Evolutionary conservation across 64 coral and sea anemone genomes (phyloP).

Genomic region (Hydrozoanthus tunicans): DNA sequence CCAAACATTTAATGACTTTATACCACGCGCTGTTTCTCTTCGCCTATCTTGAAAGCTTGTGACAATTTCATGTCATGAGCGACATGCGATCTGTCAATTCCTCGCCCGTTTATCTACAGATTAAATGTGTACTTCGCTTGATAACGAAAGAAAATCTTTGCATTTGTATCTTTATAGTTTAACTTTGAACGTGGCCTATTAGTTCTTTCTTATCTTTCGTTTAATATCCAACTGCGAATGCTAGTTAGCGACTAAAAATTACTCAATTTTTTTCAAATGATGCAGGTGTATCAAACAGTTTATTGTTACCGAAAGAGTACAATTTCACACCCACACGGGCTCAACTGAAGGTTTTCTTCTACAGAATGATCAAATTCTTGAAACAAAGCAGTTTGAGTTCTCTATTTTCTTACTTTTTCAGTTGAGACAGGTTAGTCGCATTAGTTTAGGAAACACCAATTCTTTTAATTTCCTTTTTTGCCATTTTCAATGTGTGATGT

Average conservation of each 20-base stretch:
- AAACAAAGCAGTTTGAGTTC: slow-evolving; percentile 6
- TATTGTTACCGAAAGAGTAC: not conserved
- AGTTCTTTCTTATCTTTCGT: slow-evolving; percentile 75
- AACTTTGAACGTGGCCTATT: slow-evolving; percentile 83
- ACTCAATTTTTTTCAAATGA: slow-evolving; percentile 49
- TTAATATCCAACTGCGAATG: slow-evolving; percentile 71
- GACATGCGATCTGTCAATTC: slow-evolving; percentile 37
- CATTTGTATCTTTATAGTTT: slow-evolving; percentile 86
- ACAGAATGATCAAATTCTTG: slow-evolving; percentile 22
- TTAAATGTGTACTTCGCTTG: slow-evolving; percentile 53
- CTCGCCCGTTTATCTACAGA: slow-evolving; percentile 61
- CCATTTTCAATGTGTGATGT: slow-evolving; percentile 74
- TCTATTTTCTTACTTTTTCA: not conserved
- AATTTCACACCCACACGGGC: not conserved
- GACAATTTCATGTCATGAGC: slow-evolving; percentile 33
- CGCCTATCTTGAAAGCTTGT: slow-evolving; percentile 26
- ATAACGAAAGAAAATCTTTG: slow-evolving; percentile 65
- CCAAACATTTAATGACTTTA: slow-evolving; percentile 2
- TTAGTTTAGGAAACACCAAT: slow-evolving; percentile 79
- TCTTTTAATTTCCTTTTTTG: slow-evolving; percentile 79
- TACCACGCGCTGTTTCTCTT: not conserved
- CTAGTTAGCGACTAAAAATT: slow-evolving; percentile 67
- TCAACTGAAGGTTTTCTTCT: not conserved
- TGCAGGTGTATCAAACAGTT: slow-evolving; percentile 15
- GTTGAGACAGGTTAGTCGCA: slow-evolving; percentile 53